phyloP scores from a whole-genome alignment of 2,113 vertebrate species.

The Daboia siamensis region DNA sequence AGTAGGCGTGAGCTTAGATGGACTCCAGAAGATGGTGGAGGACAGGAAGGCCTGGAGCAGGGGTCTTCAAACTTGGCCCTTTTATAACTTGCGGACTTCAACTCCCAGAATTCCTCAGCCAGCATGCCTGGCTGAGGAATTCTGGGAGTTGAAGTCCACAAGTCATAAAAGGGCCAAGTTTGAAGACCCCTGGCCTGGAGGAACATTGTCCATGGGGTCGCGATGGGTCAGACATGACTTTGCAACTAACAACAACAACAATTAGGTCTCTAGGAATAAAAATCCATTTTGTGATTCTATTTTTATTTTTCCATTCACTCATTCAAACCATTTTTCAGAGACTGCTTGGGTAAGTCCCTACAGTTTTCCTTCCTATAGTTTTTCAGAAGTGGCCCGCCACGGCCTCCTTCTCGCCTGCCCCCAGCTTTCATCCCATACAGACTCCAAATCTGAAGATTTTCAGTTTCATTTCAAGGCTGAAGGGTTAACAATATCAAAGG shows the following conservation, averaged over 20 bases:
- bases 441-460: background rate
- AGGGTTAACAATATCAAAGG: background rate
- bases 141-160: too few species aligned
- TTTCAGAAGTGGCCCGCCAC: background rate
- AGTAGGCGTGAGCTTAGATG: too few species aligned
- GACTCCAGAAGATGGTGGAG: too few species aligned
- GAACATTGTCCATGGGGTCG: too few species aligned
- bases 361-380: background rate
- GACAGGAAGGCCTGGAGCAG: too few species aligned
- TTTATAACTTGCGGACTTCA: too few species aligned
- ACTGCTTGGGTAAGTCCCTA: background rate
- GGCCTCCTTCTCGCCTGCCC: background rate
- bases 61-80: too few species aligned
- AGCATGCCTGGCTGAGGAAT: too few species aligned
- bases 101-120: too few species aligned
- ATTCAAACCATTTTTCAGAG: background rate
- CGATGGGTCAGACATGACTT: too few species aligned
- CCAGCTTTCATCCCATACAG: background rate
- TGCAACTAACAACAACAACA: background rate
- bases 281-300: slow-evolving; percentile 30
- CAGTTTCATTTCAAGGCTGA: background rate
- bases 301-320: slow-evolving; percentile 22
- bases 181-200: too few species aligned
- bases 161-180: too few species aligned
- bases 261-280: background rate